Evolutionary conservation across 2,797 vertebrate species (phyloP), one percentile per base, ranked within the genome.

Genomic region (Megalops cyprinoides): DNA sequence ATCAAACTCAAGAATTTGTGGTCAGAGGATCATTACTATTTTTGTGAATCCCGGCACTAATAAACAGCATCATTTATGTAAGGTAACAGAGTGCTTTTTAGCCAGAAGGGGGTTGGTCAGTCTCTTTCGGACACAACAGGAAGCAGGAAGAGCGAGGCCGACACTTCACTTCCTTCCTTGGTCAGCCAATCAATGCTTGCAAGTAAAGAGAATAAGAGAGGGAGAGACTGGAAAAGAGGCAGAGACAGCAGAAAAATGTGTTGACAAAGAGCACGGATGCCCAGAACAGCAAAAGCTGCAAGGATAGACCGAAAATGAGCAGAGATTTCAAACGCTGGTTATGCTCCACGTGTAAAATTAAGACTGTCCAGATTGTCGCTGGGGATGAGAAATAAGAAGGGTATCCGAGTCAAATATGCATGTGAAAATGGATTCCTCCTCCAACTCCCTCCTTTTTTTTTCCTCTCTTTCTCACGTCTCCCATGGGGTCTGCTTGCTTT

Each of bases 111-210:
- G 80, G 78, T 67, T 88, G 84, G 86, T 88, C 83, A 85, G 85
- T 87, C 84, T 84, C 88, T 91, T 83, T 88, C 88, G 91, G 91
- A 93, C 93, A 95, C 91, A 94, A 94, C 94, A 95, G 94, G 94
- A 95, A 95, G 90, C 94, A 94, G 94, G 94, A 95, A 94, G 90
- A 82, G 79, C 77, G 84, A 89, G 87, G 84, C 91, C 91, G 91
- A 93, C 88, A 87, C 90, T 90, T 89, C 83, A 83, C 91, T 94
- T 95, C 94, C 94, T 94, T 95, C 93, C 92, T 90, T 86, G 80
- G 85, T 84, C 88, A 90, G 92, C 93, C 93, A 93, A 93, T 94
- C 92, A 95, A 92, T 93, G 91, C 85, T 87, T 79, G 88, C 78
- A 84, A 56, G 86, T 86, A 84, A 83, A 79, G 28, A 85, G 79